These are phyloP conservation scores for Caenorhabditis latens DNA, from an alignment of 1,140 invertebrate species.

Conservation along the genomic window DNA sequence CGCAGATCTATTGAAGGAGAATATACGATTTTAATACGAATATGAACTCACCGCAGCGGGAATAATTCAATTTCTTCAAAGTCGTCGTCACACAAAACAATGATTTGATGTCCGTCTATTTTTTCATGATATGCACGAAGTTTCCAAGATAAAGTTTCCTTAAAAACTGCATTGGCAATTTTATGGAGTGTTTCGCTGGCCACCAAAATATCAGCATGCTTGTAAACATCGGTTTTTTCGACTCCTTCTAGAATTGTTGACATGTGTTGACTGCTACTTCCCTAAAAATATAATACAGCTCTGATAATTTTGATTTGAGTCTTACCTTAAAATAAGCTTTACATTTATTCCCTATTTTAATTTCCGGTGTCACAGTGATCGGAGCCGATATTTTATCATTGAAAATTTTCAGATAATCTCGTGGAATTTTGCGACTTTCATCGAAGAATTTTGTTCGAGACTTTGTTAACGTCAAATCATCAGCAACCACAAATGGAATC, in stretches of 20 bases:
- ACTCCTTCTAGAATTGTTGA: conserved; percentile 14
- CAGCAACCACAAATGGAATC: neutral
- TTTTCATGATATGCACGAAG: neutral
- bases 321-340: neutral
- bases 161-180: conserved; percentile 4
- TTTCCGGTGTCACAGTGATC: neutral
- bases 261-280: conserved; percentile 43
- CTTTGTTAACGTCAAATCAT: neutral
- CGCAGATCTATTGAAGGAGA: neutral
- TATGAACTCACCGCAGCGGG: neutral
- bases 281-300: neutral
- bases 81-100: conserved; percentile 38
- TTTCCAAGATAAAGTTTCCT: neutral
- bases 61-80: neutral
- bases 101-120: neutral
- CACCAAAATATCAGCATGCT: neutral
- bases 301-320: neutral
- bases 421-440: neutral
- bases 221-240: neutral
- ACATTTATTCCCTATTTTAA: neutral
- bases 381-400: neutral
- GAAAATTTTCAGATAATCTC: neutral
- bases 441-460: neutral
- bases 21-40: neutral
- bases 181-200: neutral